Conservation (phyloP, 2,797 vertebrate genomes). For the Harpagifer antarcticus region DNA sequence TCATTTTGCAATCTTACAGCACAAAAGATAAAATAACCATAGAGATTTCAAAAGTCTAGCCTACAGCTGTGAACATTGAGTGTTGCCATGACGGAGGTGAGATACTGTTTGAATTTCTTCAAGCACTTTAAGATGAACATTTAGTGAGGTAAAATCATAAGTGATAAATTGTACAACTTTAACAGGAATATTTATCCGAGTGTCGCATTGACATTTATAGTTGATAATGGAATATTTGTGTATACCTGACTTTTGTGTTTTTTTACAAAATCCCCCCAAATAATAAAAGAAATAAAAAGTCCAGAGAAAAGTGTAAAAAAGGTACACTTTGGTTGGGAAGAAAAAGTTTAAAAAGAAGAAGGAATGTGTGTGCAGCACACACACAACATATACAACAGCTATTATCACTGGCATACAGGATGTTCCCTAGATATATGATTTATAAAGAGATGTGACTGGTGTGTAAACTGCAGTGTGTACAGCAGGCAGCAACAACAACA, state of each 20-base stretch:
- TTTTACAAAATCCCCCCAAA: not conserved
- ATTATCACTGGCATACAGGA: not conserved
- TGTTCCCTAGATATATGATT: not conserved
- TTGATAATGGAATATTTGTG: not conserved
- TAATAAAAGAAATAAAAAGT: too few relatives aligned
- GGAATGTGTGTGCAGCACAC: not conserved
- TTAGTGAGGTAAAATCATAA: too few relatives aligned
- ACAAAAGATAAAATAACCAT: too few relatives aligned
- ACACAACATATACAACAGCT: not conserved
- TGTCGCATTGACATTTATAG: not conserved
- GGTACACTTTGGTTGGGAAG: too few relatives aligned
- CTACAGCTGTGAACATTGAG: not conserved
- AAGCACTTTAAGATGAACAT: not conserved
- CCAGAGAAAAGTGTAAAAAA: too few relatives aligned
- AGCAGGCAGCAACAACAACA: constrained; percentile 49
- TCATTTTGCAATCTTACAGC: constrained; percentile 2
- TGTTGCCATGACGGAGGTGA: not conserved
- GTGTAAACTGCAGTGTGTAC: not conserved
- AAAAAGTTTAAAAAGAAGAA: too few relatives aligned
- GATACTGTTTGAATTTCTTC: not conserved
- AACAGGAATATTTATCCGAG: not conserved
- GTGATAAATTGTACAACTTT: not conserved
- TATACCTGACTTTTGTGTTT: not conserved
- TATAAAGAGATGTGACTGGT: not conserved
- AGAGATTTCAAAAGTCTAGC: too few relatives aligned